Percentiles rank a stretch among this genome's conserved stretches.
Conservation (phyloP, 1,140 invertebrate species). For the Leucophenga varia region DNA sequence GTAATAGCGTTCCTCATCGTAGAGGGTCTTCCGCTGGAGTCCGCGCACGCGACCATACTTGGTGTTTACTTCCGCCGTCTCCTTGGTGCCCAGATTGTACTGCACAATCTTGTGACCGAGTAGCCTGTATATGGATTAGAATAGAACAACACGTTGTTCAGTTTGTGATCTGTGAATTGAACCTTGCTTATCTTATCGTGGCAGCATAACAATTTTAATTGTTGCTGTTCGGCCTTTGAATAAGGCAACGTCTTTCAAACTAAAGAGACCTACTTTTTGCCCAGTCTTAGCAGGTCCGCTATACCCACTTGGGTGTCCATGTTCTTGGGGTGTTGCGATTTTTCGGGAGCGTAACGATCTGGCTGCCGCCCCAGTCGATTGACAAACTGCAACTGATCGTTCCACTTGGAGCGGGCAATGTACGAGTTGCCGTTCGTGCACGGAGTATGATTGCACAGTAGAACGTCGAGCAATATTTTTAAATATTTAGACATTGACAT, state of each 20-base stretch:
- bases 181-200: slow-evolving; percentile 25
- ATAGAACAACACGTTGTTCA: neutral
- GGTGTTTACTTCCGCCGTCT: slow-evolving; percentile 25
- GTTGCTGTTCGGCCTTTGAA: too few species aligned
- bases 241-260: too few species aligned
- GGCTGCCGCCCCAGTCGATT: slow-evolving; percentile 32
- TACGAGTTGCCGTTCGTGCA: slow-evolving; percentile 15
- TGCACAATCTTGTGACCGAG: slow-evolving; percentile 36
- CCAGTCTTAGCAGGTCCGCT: slow-evolving; percentile 31
- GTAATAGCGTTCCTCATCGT: slow-evolving; percentile 40
- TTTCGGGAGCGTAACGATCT: neutral
- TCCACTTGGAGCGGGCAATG: slow-evolving; percentile 12
- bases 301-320: slow-evolving; percentile 34
- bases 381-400: slow-evolving; percentile 33
- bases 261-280: slow-evolving; percentile 29
- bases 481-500: too few species aligned
- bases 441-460: slow-evolving; percentile 1
- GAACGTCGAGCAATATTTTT: neutral
- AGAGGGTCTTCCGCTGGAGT: slow-evolving; percentile 29
- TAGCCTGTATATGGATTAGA: slow-evolving; percentile 18
- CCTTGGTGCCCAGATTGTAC: slow-evolving; percentile 29
- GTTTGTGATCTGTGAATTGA: slow-evolving; percentile 11
- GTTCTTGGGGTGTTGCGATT: neutral
- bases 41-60: slow-evolving; percentile 31
- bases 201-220: too few species aligned